These are phyloP conservation scores for Mya arenaria DNA, from an alignment of 1,140 invertebrate species.

Conservation along the genomic window DNA sequence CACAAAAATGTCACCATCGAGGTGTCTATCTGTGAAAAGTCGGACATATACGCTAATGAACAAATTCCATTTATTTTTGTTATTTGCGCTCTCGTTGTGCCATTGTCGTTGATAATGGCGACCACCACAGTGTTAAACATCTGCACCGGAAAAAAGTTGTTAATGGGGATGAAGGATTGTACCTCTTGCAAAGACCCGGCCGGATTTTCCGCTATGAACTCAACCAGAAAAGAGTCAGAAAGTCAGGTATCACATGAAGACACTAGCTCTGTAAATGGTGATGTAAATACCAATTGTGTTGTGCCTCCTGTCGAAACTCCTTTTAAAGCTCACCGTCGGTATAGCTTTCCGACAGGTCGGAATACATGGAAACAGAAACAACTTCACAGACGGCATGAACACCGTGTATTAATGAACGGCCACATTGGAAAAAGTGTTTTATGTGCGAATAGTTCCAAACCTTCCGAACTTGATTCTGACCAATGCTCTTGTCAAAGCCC, in stretches of 20 bases:
- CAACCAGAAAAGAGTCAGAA: neutral
- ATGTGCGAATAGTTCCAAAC: no score
- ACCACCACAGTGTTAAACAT: conserved; percentile 18
- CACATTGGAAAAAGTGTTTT: no score
- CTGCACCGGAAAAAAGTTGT: conserved; percentile 19
- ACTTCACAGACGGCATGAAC: no score
- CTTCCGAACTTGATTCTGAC: neutral
- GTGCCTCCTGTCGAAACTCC: no score
- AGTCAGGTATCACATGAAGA: neutral
- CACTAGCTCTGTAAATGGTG: neutral
- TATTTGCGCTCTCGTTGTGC: neutral
- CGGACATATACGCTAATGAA: neutral
- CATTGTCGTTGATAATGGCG: neutral
- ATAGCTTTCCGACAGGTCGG: conserved; percentile 1
- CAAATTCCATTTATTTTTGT: neutral
- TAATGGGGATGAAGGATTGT: neutral
- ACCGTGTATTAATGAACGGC: no score
- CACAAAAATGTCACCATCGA: neutral
- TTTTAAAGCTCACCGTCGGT: neutral
- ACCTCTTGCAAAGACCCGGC: neutral
- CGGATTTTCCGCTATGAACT: neutral
- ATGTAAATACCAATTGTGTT: neutral
- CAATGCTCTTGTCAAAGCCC: neutral
- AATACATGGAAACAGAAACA: no score
- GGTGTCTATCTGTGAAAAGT: conserved; percentile 26